Evolutionary conservation across 2,113 vertebrate species (phyloP), one percentile per base, ranked within the genome.

Genomic region (Zingel zingel): DNA sequence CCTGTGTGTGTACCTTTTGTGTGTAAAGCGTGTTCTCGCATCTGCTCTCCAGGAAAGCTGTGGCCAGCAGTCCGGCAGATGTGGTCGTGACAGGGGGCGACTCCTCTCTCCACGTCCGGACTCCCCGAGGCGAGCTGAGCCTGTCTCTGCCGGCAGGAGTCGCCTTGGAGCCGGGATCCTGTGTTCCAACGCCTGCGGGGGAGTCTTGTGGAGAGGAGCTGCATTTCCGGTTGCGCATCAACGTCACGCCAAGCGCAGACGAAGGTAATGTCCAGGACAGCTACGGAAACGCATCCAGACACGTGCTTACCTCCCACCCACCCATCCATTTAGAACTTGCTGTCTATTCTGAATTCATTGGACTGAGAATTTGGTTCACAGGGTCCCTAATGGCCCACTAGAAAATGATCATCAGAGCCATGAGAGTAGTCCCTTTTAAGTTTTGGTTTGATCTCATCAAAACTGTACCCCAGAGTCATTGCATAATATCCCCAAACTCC

Each of bases 191-290:
- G 4, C 89, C 86, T 6, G 92, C 79, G 0, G 79, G 95, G 3
- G 88, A 91, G 21, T 43, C 81, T 11, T 5, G 82, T 8, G 95
- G 84, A 1, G 96, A 97, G 1, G 97, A 96, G 13, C 91, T 97
- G 58, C 97, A 98, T 77, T 91, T 98, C 91, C 91, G 96, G n/a
- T 25, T 98, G 81, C 95, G 94, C 25, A 88, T 96, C 0, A 74
- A 18, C 2, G 84, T 88, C 0, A 77, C 88, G 18, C 36, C 78
- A 53, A 9, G 63, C 71, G 14, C 89, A 58, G 89, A 96, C 73
- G 88, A 85, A 85, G 89, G 91, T 96, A 92, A 94, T n/a, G 15
- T 63, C 72, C 65, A 48, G 43, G 72, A 65, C 14, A 54, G 45
- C 45, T 53, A 14, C 36, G 74, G 61, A 71, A 66, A 50, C 27